Evolutionary conservation across 2,113 vertebrate species (phyloP), one percentile per base, ranked within the genome.

Genomic region (Meriones unguiculatus): DNA sequence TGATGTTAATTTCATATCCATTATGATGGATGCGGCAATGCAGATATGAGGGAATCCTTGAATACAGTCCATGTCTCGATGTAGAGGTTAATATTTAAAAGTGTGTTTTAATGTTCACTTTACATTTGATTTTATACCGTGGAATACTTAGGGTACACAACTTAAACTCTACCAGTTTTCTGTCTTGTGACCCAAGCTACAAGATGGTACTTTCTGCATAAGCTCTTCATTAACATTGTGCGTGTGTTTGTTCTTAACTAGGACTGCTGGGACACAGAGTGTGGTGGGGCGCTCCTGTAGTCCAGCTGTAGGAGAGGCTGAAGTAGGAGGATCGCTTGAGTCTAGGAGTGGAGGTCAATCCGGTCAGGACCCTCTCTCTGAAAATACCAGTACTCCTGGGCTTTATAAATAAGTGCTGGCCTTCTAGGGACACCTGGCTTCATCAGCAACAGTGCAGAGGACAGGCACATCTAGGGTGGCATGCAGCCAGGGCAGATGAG

Each of bases 1-100:
- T 98, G 97, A 97, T 92, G 35, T 87, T 96, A 57, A 89, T 96
- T 98, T 96, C 91, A 75, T 97, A 98, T 96, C 95, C 24, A 87
- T 1, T 93, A 22, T 97, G 91, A 80, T 24, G 5, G 38, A 22
- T 77, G 1, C 95, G 80, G 73, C 32, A 87, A 91, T 90, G 82
- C 41, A 96, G 89, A 81, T 78, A 8, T 87, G 57, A 95, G 62
- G 84, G 84, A 88, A 89, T 70, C 32, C 15, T 91, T 96, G 67
- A 62, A n/a, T 72, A 85, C 38, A 92, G 94, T 87, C 81, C 69
- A 9, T 67, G 69, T 65, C 46, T 6, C 28, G 62, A 50, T 78
- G 38, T 78, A 64, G 78, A 59, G 84, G 28, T 82, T 95, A 93
- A 76, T 95, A 52, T 67, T 89, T 93, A n/a, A 88, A 65, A 89